phyloP scores from a whole-genome alignment of 1,140 invertebrate genomes.

The Pogonomyrmex barbatus region DNA sequence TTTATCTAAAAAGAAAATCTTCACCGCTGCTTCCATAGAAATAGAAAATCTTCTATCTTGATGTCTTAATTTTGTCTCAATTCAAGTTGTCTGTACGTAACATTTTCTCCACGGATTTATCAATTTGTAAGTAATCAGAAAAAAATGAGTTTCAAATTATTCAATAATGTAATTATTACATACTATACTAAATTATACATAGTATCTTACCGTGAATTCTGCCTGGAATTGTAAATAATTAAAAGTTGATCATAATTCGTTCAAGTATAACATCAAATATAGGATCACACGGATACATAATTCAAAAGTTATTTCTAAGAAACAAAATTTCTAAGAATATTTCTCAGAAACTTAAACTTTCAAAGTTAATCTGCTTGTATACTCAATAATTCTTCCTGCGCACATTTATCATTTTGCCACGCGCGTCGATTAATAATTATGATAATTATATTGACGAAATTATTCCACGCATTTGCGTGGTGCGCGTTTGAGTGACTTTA shows the following conservation, averaged over 20 bases:
- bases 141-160: not conserved
- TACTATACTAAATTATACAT: not conserved
- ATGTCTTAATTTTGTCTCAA: not conserved
- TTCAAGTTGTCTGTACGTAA: not conserved
- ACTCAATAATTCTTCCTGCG: not conserved
- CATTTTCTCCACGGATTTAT: not conserved
- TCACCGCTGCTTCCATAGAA: not conserved
- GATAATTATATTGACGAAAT: conserved; percentile 5
- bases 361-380: not conserved
- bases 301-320: not conserved
- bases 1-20: conserved; percentile 2
- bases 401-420: not conserved
- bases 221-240: not conserved
- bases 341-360: not conserved
- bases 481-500: not conserved
- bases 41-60: not conserved
- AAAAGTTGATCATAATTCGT: not conserved
- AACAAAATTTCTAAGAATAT: not conserved
- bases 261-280: not conserved
- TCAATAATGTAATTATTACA: not conserved
- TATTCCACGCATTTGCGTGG: not conserved
- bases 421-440: not conserved
- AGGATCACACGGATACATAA: not conserved
- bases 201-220: not conserved
- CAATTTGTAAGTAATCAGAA: not conserved